Percentiles rank a stretch among this genome's conserved stretches.
phyloP scores from a whole-genome alignment of 2,797 vertebrate species.

The Okamejei kenojei region DNA sequence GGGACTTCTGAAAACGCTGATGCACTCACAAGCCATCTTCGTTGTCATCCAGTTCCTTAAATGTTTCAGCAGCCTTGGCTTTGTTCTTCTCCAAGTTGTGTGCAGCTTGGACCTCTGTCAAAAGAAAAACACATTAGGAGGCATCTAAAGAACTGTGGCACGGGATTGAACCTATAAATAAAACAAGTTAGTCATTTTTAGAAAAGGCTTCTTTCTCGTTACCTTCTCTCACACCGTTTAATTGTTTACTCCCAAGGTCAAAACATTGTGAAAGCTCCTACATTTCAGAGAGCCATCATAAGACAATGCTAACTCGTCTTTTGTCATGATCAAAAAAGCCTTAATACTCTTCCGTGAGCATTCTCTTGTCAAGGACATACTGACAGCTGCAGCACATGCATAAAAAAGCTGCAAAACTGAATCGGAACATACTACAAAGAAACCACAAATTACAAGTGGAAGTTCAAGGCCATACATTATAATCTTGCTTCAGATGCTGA shows the following conservation, averaged over 20 bases:
- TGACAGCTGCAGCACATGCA: not conserved
- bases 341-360: not conserved
- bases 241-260: not conserved
- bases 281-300: not conserved
- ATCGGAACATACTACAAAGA: not conserved
- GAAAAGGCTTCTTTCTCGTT: not conserved
- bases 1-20: not conserved
- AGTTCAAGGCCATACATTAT: not conserved
- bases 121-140: not conserved
- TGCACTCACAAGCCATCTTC: conserved; percentile 72
- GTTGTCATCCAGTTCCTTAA: conserved; percentile 74
- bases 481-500: not conserved
- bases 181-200: not conserved
- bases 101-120: conserved; percentile 67
- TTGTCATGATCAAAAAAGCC: not conserved
- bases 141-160: not conserved
- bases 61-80: conserved; percentile 61
- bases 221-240: not conserved
- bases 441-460: not conserved
- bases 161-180: not conserved
- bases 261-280: not conserved
- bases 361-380: not conserved
- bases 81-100: conserved; percentile 62
- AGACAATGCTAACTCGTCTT: not conserved
- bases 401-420: not conserved